Percentiles rank a stretch among this genome's conserved stretches.
These are phyloP conservation scores for Odontomyia ornata DNA, from an alignment of 2,888 invertebrate species.

Conservation along the genomic window DNA sequence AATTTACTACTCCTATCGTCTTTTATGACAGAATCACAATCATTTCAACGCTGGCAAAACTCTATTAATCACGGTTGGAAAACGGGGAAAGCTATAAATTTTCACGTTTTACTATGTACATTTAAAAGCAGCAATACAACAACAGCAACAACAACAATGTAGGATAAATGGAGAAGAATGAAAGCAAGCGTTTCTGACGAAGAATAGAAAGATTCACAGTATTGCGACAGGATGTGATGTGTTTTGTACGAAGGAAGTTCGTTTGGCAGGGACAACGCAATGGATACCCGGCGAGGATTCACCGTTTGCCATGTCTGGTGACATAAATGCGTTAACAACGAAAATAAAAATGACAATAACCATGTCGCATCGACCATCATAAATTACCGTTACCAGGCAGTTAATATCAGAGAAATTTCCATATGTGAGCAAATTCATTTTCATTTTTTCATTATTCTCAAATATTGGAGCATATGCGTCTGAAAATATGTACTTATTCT, in stretches of 20 bases:
- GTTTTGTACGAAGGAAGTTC: background rate
- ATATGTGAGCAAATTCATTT: background rate
- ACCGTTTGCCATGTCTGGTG: background rate
- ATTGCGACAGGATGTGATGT: background rate
- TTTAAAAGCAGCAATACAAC: background rate
- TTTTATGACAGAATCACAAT: constrained; percentile 36
- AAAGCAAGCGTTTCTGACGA: background rate
- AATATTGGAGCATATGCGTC: too few species aligned
- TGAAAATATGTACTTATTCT: too few species aligned
- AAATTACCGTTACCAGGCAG: constrained; percentile 29
- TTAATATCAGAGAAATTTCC: constrained; percentile 25
- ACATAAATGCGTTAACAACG: constrained; percentile 36
- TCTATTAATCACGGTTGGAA: constrained; percentile 27
- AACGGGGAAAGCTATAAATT: constrained; percentile 24
- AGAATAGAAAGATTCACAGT: background rate
- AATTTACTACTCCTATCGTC: constrained; percentile 29
- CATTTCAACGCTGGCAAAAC: constrained; percentile 29
- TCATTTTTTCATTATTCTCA: background rate
- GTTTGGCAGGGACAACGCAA: background rate
- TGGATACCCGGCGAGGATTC: background rate
- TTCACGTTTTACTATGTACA: background rate
- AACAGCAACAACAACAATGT: background rate
- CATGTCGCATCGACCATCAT: constrained; percentile 22
- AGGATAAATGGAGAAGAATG: background rate
- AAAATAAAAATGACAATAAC: constrained; percentile 38